A percentile compares a stretch with the other conserved stretches of the same genome.
These are phyloP conservation scores for Drosophila setifemur DNA, from an alignment of 1,140 invertebrate species.

Conservation along the genomic window DNA sequence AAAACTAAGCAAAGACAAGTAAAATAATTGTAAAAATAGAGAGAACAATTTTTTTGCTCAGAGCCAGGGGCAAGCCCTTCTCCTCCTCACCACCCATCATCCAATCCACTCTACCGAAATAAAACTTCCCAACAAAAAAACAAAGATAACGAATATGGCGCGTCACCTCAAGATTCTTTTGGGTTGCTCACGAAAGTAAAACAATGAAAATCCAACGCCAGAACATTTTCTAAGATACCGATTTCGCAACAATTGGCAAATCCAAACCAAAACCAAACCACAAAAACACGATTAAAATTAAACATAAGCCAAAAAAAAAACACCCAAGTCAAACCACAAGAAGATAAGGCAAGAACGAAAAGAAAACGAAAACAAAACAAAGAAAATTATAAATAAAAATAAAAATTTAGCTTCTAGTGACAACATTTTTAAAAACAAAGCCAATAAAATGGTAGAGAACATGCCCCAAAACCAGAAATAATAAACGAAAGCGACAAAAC, in stretches of 20 bases:
- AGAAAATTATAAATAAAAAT: conserved; percentile 40
- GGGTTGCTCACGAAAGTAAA: conserved; percentile 38
- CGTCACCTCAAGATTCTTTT: conserved; percentile 61
- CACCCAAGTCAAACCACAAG: conserved; percentile 16
- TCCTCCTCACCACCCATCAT: background rate
- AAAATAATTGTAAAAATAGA: conserved; percentile 50
- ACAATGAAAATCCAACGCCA: conserved; percentile 17
- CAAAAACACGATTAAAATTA: conserved; percentile 63
- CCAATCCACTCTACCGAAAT: conserved; percentile 1
- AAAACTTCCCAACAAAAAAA: conserved; percentile 1
- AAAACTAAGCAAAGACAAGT: conserved; percentile 30
- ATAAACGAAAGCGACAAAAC: conserved; percentile 7
- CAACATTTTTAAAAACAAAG: conserved; percentile 63
- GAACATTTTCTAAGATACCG: conserved; percentile 57
- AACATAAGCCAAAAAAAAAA: conserved; percentile 42
- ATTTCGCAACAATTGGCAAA: conserved; percentile 47
- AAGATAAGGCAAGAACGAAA: conserved; percentile 23
- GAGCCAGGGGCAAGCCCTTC: conserved; percentile 20
- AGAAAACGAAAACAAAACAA: background rate
- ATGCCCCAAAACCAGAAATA: conserved; percentile 3
- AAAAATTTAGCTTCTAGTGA: conserved; percentile 65
- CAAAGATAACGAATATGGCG: conserved; percentile 54
- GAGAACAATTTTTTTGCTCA: conserved; percentile 53
- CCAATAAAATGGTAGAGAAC: conserved; percentile 9
- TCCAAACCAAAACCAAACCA: conserved; percentile 38